Evolutionary conservation across 1,140 invertebrate species (phyloP).

Genomic region (Magallana ariakensis): DNA sequence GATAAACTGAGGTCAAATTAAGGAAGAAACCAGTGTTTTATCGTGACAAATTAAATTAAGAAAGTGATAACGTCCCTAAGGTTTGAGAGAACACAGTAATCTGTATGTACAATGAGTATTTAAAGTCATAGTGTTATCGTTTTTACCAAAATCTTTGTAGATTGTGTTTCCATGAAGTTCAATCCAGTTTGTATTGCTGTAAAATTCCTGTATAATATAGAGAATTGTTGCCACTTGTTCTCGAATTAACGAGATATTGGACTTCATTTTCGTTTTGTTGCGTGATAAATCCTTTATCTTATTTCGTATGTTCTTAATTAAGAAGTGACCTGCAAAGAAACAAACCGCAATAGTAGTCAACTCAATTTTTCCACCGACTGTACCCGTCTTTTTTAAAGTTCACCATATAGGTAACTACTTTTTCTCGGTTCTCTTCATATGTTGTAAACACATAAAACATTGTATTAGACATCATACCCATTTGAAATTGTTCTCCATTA

Average conservation of each 20-base stretch:
- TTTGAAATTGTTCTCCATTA: not conserved
- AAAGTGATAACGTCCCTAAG: no score
- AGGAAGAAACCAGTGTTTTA: no score
- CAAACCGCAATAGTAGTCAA: not conserved
- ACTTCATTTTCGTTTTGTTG: not conserved
- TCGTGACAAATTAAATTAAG: no score
- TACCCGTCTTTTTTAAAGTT: not conserved
- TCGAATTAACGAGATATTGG: not conserved
- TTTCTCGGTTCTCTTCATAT: not conserved
- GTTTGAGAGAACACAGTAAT: no score
- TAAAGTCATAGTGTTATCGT: not conserved
- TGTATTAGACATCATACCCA: not conserved
- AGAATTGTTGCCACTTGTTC: slow-evolving; percentile 14
- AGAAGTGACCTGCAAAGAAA: no score
- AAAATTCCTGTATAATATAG: slow-evolving; percentile 48
- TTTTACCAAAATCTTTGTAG: slow-evolving; percentile 50
- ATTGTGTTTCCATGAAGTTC: slow-evolving; percentile 41
- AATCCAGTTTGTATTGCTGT: slow-evolving; percentile 59
- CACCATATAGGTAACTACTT: not conserved
- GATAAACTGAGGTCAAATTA: no score
- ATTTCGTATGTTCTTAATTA: no score
- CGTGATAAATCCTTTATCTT: no score
- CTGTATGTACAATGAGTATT: no score
- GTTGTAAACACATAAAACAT: not conserved
- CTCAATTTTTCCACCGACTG: not conserved